These are phyloP conservation scores for Asbolus verrucosus DNA, from an alignment of 1,140 invertebrate species.

Conservation along the genomic window DNA sequence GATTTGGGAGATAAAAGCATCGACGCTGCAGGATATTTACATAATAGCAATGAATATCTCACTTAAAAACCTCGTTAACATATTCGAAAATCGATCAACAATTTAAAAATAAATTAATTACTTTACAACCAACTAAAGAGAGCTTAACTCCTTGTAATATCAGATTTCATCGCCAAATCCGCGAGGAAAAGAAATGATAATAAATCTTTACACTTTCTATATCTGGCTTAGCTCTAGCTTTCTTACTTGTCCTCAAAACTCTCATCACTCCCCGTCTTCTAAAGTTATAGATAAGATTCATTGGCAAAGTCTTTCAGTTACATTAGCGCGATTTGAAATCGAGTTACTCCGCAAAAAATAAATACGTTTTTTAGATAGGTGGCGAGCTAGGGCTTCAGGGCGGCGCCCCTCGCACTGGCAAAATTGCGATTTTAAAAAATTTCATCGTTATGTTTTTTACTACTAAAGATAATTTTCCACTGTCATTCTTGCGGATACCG, in stretches of 20 bases:
- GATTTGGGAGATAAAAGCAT: conserved; percentile 27
- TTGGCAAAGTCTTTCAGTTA: conserved; percentile 1
- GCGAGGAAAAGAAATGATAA: conserved; percentile 59
- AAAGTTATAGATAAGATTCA: conserved; percentile 4
- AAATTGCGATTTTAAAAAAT: no score
- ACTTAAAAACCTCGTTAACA: conserved; percentile 3
- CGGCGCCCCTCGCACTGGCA: no score
- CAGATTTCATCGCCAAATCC: conserved; percentile 54
- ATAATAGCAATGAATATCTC: conserved; percentile 27
- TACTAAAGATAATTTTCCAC: no score
- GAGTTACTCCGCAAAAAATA: no score
- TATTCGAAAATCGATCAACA: not conserved
- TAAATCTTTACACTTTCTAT: conserved; percentile 61
- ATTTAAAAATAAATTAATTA: conserved; percentile 11
- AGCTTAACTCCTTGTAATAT: conserved; percentile 7
- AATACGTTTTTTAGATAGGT: no score
- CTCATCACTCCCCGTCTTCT: conserved; percentile 6
- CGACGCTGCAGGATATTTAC: conserved; percentile 16
- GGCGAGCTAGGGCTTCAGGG: no score
- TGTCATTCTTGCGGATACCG: not conserved
- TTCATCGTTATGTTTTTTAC: no score
- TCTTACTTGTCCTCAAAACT: conserved; percentile 26
- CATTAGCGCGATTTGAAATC: conserved; percentile 1
- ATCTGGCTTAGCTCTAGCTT: conserved; percentile 56
- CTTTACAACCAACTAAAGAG: not conserved